phyloP scores from a whole-genome alignment of 2,113 vertebrate species.

The Nestor notabilis region DNA sequence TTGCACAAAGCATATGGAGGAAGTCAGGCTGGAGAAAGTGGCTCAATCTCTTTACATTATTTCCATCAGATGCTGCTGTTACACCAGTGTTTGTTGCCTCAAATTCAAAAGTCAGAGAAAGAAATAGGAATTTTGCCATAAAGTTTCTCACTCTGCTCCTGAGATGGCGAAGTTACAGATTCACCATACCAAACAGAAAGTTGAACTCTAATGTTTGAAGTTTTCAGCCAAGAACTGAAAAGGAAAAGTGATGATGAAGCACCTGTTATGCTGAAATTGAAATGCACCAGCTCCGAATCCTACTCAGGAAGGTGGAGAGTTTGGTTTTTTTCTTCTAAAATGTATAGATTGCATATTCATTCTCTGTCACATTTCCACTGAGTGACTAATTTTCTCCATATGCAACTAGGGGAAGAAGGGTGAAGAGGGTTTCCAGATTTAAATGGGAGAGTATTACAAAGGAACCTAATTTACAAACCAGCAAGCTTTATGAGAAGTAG shows the following conservation, averaged over 20 bases:
- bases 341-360: not conserved
- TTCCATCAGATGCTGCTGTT: not conserved
- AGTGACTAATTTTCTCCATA: not conserved
- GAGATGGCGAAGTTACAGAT: not conserved
- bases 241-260: not conserved
- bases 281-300: not conserved
- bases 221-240: not conserved
- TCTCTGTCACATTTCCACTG: slow-evolving; percentile 7
- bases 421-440: slow-evolving; percentile 14
- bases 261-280: not conserved
- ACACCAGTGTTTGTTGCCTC: not conserved
- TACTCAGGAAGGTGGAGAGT: not conserved
- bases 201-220: not conserved
- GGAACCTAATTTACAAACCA: slow-evolving; percentile 36
- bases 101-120: not conserved
- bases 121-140: not conserved
- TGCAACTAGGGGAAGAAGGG: not conserved
- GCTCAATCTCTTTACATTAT: not conserved
- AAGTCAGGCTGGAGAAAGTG: not conserved
- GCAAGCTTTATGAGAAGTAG: slow-evolving; percentile 40
- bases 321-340: not conserved
- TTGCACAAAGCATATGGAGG: not conserved
- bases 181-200: not conserved
- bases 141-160: not conserved
- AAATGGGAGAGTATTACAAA: slow-evolving; percentile 1